Evolutionary conservation across 1,140 invertebrate genomes (phyloP).

Genomic region (Anagrus nilaparvatae): DNA sequence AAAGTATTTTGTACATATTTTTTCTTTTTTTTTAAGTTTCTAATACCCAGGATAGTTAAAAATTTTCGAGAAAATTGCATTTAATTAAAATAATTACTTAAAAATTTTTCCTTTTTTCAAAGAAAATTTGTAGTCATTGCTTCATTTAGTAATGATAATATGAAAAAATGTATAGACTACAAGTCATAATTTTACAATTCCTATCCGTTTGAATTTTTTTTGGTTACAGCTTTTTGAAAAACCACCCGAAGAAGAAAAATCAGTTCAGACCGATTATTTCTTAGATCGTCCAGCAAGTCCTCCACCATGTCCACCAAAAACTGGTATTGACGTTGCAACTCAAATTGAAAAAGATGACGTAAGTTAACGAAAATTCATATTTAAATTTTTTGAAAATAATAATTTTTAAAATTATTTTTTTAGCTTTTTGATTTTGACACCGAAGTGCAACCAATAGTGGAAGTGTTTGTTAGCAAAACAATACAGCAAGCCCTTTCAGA

Average conservation of each 20-base stretch:
- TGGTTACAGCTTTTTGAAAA: constrained; percentile 52
- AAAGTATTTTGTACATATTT: too few species aligned
- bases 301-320: constrained; percentile 63
- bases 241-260: constrained; percentile 59
- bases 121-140: too few species aligned
- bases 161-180: constrained; percentile 2
- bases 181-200: constrained; percentile 4
- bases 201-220: not conserved
- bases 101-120: too few species aligned
- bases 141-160: constrained; percentile 5
- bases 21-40: too few species aligned
- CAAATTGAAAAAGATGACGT: constrained; percentile 83
- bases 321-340: constrained; percentile 67
- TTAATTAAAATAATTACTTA: too few species aligned
- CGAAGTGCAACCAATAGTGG: constrained; percentile 78
- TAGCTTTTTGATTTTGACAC: constrained; percentile 81
- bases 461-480: constrained; percentile 78
- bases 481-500: constrained; percentile 79
- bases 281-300: constrained; percentile 67
- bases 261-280: constrained; percentile 79
- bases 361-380: constrained; percentile 29
- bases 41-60: not conserved
- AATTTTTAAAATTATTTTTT: too few species aligned
- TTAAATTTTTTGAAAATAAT: too few species aligned
- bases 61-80: too few species aligned